These are phyloP conservation scores for Drosophila nigritarsus DNA, from an alignment of 2,888 invertebrate genomes.

Conservation along the genomic window DNA sequence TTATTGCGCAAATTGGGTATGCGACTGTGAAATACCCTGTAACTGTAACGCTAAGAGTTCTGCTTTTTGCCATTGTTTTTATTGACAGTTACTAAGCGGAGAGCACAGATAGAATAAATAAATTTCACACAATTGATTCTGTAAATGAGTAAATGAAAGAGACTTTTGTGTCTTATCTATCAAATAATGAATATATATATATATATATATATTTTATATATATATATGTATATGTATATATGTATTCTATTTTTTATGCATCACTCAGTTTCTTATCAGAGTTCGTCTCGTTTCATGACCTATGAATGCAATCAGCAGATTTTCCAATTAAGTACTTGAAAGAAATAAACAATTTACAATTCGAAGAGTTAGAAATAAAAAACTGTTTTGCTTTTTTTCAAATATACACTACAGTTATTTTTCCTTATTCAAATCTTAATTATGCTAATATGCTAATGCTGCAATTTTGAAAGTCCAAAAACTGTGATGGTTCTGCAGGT, in stretches of 20 bases:
- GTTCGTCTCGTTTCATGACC: constrained; percentile 5
- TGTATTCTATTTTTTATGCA: constrained; percentile 4
- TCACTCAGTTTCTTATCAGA: constrained; percentile 24
- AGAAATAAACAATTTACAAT: neutral
- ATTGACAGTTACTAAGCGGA: neutral
- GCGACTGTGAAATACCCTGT: constrained; percentile 2
- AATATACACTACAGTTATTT: neutral
- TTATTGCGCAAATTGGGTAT: neutral
- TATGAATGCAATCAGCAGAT: constrained; percentile 6
- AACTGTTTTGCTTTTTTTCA: neutral
- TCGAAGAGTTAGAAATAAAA: neutral
- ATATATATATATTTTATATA: too few relatives aligned
- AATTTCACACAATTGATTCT: neutral
- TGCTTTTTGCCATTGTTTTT: too few relatives aligned
- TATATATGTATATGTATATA: neutral
- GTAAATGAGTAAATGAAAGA: neutral
- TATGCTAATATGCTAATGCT: neutral
- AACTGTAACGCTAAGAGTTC: neutral
- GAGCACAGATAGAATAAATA: neutral
- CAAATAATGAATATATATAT: too few relatives aligned
- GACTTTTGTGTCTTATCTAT: neutral
- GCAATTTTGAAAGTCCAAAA: too few relatives aligned
- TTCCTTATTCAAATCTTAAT: neutral
- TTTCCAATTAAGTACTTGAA: neutral
- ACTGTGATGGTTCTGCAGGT: too few relatives aligned